Evolutionary conservation across 2,797 vertebrate species (phyloP), one percentile per base, ranked within the genome.

Genomic region (Moxostoma hubbsi): DNA sequence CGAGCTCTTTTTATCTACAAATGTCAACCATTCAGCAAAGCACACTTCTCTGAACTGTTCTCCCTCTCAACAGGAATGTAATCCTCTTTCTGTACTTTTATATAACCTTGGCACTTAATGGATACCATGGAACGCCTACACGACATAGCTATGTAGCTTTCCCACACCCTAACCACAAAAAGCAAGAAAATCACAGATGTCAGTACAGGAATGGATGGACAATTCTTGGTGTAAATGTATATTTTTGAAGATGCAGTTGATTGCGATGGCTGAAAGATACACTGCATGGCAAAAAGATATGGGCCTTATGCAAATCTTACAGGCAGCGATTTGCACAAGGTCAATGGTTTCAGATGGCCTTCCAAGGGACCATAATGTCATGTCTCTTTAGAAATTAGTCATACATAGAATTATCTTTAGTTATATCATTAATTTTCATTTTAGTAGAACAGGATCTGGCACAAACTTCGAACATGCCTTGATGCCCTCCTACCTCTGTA

Each of bases 1-100:
- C 82, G 90, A 89, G 87, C 87, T 88, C 79, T 87, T 85, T 81
- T 68, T 77, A 55, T 90, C 90, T 92, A 89, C 86, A 88, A 92
- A 91, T 86, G 87, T 86, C 84, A 90, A 82, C 86, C 84, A 86
- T 90, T 90, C 87, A 87, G 89, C 83, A 80, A 73, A 84, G 66
- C 6, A 68, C 80, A n/a, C 59, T 53, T 70, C 68, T 75, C 59
- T 55, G 67, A 70, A 77, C 67, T 67, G 80, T 55, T 73, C 73
- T 18, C 53, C 45, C 9, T 49, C 59, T 69, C 55, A 65, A 53
- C 3, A 46, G 79, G 63, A 58, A 67, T 76, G 71, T 59, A 73
- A 82, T 76, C 57, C 73, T 78, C 54, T 51, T 68, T 75, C 50
- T 76, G 53, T 76, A 57, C 75, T 72, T 50, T 65, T 68, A 50